Evolutionary conservation across 2,113 vertebrate genomes (phyloP).

Genomic region (Thalassoma bifasciatum): DNA sequence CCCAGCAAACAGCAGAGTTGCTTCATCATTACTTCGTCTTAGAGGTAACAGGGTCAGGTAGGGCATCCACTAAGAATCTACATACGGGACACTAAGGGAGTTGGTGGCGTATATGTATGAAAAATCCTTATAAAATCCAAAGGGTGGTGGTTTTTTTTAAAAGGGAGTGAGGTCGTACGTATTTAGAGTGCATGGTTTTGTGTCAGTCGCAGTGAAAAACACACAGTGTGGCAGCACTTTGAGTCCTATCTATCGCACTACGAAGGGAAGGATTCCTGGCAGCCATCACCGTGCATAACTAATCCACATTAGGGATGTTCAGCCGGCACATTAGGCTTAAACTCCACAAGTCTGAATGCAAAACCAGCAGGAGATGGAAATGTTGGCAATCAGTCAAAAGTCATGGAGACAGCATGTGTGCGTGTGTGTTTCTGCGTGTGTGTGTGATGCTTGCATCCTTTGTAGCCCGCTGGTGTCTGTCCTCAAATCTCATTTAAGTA

Average conservation of each 20-base stretch:
- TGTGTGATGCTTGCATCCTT: slow-evolving; percentile 2
- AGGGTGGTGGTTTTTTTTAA: too few species aligned
- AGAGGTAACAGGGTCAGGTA: not conserved
- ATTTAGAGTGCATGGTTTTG: slow-evolving; percentile 31
- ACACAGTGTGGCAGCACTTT: slow-evolving; percentile 44
- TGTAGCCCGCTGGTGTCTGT: too few species aligned
- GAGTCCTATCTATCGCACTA: slow-evolving; percentile 45
- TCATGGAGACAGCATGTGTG: slow-evolving; percentile 7
- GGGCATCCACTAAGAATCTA: not conserved
- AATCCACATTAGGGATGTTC: slow-evolving; percentile 70
- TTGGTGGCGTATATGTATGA: not conserved
- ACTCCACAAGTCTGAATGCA: slow-evolving; percentile 46
- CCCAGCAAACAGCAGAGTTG: not conserved
- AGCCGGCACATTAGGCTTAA: slow-evolving; percentile 54
- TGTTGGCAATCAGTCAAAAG: slow-evolving; percentile 56
- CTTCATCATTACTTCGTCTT: slow-evolving; percentile 42
- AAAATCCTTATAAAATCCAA: too few species aligned
- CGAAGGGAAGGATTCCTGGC: slow-evolving; percentile 46
- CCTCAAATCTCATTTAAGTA: too few species aligned
- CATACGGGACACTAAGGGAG: too few species aligned
- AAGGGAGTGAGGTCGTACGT: slow-evolving; percentile 29
- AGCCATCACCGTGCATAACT: slow-evolving; percentile 57
- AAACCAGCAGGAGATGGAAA: slow-evolving; percentile 42
- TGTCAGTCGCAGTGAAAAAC: slow-evolving; percentile 13
- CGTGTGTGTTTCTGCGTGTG: not conserved